Evolutionary conservation across 1,140 invertebrate genomes (phyloP), one percentile per base, ranked within the genome.

Genomic region (Hyles vespertilio): DNA sequence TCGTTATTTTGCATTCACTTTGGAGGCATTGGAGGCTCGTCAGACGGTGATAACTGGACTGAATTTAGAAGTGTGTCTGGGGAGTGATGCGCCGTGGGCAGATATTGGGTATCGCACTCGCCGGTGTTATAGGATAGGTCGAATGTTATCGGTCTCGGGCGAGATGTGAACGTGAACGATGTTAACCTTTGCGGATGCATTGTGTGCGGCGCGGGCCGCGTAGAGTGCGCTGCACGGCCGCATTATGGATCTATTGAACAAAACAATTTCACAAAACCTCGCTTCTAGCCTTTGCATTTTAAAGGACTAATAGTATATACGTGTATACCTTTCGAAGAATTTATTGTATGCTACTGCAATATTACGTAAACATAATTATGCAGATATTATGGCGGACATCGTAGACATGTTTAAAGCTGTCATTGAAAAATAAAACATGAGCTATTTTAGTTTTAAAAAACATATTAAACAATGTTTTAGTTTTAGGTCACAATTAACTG

Each of bases 1-100:
- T 72, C 69, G 69, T 72, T 72, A 72, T 56, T 65, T 63, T 68
- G 63, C 69, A 61, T 71, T 71, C 69, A 71, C 69, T 69, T 69
- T 60, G 65, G 51, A 67, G 61, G 61, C 64, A 54, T 32, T 57
- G 61, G 48, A 54, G 61, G 61, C 43, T 61, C 51, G 59, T 44
- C 45, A 58, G 67, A 63, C 67, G 45, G 57, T 58, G 51, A 12
- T 65, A 60, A 3, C 46, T 64, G 57, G 49, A 59, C 10, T 9
- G 61, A 64, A 58, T 52, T 6, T 32, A 22, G 36, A 4, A 34
- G 58, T n/a, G 36, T 43, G 56, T 64, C 59, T 64, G 52, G 12
- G 9, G 0, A 9, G 43, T 22, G 7, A 22, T 22, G 8, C 8
- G n/a, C 8, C 1, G 9, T 12, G 32, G 32, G 5, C 51, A 32